A percentile compares a stretch with the other conserved stretches of the same genome.
Evolutionary conservation across 35 echinoderm and acorn worm species (phyloP).

Genomic region (Apostichopus japonicus): DNA sequence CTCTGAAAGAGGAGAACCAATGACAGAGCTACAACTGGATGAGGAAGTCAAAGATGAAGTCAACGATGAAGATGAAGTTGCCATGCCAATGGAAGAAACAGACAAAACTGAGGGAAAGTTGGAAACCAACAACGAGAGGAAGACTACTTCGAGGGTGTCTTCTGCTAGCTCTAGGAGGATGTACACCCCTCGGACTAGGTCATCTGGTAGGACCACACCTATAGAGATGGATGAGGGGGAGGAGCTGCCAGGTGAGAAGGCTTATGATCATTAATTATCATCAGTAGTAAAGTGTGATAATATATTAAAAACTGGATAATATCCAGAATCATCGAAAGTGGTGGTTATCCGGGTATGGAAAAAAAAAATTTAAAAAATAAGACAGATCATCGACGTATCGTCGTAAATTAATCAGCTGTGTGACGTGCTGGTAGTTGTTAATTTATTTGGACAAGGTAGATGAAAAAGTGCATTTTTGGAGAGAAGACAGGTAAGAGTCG

Average conservation of each 20-base stretch:
- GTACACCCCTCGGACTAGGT: conserved; percentile 35
- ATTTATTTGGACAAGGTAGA: no score
- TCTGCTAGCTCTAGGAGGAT: conserved; percentile 26
- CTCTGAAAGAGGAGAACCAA: conserved; percentile 21
- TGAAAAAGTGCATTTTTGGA: no score
- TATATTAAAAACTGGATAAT: no score
- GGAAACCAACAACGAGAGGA: not conserved
- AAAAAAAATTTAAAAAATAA: no score
- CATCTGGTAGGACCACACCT: conserved; percentile 42
- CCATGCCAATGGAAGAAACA: not conserved
- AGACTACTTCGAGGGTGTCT: not conserved
- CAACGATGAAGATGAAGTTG: not conserved
- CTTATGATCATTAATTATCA: not conserved
- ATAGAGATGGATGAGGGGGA: not conserved
- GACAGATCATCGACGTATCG: no score
- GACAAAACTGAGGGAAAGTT: not conserved
- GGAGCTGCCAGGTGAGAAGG: not conserved
- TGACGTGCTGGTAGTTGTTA: no score
- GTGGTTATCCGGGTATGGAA: no score
- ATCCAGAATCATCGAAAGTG: no score
- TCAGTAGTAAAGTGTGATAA: no score
- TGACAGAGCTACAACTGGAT: not conserved
- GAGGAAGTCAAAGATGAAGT: not conserved
- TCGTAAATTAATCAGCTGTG: no score
- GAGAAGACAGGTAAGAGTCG: no score